Conservation (phyloP, 1,140 invertebrate genomes). For the Hycleus phaleratus region DNA sequence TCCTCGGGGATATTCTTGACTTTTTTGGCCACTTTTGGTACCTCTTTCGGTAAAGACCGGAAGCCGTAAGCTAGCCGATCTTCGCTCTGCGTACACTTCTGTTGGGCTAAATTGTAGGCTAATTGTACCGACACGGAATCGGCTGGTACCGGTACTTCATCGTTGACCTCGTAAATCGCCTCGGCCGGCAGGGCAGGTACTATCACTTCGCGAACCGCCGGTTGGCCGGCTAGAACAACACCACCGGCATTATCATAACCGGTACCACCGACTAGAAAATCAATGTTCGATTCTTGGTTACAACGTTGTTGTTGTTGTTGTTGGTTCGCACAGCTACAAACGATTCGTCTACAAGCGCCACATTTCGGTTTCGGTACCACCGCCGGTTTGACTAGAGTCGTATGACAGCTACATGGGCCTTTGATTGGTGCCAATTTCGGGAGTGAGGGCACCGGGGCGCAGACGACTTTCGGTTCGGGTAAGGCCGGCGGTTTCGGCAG, state of each 20-base stretch:
- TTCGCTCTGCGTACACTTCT: constrained; percentile 18
- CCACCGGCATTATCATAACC: background rate
- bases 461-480: constrained; percentile 18
- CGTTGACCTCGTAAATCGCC: too few species aligned
- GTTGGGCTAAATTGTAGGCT: constrained; percentile 24
- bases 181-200: background rate
- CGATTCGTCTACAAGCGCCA: background rate
- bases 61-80: constrained; percentile 28
- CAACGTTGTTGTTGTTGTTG: background rate
- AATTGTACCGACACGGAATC: constrained; percentile 26
- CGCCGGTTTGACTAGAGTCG: constrained; percentile 26
- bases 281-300: background rate
- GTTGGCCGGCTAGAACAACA: background rate
- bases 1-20: constrained; percentile 27
- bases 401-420: constrained; percentile 27
- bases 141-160: constrained; percentile 7
- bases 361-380: constrained; percentile 26
- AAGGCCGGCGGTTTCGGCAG: constrained; percentile 16
- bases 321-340: background rate
- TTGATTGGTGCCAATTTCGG: constrained; percentile 20
- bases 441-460: constrained; percentile 7
- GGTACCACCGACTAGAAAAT: too few species aligned
- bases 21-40: background rate
- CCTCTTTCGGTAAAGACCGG: constrained; percentile 21
- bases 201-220: background rate